Conservation (phyloP, 2,113 vertebrate genomes). For the Gopherus flavomarginatus region DNA sequence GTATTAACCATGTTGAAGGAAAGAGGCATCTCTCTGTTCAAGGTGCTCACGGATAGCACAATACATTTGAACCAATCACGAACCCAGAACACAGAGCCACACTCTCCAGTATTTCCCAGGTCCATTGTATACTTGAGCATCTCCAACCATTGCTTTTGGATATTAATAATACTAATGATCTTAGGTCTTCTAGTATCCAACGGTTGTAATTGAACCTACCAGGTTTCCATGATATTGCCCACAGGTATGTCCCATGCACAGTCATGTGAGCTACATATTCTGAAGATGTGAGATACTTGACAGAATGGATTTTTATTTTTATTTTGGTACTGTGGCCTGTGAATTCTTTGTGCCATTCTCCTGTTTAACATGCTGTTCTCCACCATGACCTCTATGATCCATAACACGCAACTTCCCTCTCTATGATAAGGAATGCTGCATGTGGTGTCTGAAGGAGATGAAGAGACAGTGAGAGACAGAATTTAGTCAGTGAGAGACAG, state of each 20-base stretch:
- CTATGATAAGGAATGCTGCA: neutral
- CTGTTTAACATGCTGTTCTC: neutral
- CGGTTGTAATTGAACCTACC: neutral
- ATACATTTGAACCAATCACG: neutral
- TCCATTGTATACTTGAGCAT: neutral
- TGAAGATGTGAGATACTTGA: neutral
- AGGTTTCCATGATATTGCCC: neutral
- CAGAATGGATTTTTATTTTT: neutral
- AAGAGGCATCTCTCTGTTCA: neutral
- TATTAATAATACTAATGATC: neutral
- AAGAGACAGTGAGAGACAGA: too few species aligned
- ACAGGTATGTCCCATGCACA: neutral
- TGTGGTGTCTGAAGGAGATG: fast-evolving
- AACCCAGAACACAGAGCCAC: fast-evolving
- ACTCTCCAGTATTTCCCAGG: neutral
- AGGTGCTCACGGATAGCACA: neutral
- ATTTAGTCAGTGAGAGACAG: neutral
- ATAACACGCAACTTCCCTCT: neutral
- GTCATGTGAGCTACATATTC: neutral
- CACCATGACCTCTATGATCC: neutral
- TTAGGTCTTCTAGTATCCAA: neutral
- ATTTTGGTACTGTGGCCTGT: neutral
- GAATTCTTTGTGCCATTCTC: neutral
- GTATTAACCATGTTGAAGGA: neutral
- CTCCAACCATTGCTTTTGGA: neutral